Conservation (phyloP, 2,113 vertebrate genomes). For the Chamaetylas fuelleborni region DNA sequence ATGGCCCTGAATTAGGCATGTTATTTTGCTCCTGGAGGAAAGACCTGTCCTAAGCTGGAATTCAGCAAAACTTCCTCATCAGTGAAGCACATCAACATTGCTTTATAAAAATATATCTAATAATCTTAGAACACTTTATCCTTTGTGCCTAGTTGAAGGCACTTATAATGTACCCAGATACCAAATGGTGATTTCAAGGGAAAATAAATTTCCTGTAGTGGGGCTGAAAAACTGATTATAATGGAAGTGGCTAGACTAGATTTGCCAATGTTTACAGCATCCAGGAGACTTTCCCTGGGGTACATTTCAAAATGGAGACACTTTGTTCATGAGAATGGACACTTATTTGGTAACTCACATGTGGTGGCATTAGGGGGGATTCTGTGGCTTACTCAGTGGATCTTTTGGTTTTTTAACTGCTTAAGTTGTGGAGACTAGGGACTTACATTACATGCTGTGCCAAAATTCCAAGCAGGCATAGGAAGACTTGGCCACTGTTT, state of each 20-base stretch:
- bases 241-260: background rate
- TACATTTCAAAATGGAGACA: background rate
- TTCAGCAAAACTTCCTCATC: background rate
- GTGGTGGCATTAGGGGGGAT: background rate
- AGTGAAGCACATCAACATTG: background rate
- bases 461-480: background rate
- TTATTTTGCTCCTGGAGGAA: background rate
- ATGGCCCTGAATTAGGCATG: background rate
- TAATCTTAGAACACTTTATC: background rate
- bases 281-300: background rate
- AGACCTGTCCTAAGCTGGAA: background rate
- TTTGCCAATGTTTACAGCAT: background rate
- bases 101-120: background rate
- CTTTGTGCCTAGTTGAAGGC: background rate
- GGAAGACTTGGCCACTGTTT: background rate
- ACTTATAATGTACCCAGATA: background rate
- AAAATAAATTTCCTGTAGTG: background rate
- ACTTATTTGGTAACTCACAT: background rate
- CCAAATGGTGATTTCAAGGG: background rate
- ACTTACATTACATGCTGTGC: accelerated
- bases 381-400: background rate
- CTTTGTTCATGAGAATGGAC: background rate
- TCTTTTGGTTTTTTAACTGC: background rate
- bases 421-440: background rate
- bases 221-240: background rate